Conservation (phyloP, 1,140 invertebrate genomes). For the Chrysopa pallens region DNA sequence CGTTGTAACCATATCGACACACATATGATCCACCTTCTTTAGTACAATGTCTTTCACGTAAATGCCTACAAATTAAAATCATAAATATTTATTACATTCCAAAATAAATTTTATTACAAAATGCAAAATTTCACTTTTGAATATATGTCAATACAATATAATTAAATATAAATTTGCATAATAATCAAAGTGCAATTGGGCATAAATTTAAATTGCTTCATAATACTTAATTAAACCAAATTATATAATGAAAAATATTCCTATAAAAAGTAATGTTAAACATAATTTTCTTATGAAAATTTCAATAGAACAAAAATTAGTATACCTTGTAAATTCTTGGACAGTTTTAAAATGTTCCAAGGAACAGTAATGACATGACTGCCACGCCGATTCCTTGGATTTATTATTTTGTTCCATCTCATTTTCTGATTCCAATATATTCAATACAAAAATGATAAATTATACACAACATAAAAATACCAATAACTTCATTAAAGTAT, state of each 20-base stretch:
- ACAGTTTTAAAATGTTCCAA: background rate
- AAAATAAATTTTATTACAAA: no score
- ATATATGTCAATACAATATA: no score
- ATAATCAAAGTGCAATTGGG: no score
- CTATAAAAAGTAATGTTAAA: background rate
- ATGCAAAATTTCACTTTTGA: no score
- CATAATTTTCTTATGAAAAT: background rate
- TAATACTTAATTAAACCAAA: no score
- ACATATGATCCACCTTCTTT: constrained; percentile 77
- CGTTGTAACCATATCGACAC: constrained; percentile 78
- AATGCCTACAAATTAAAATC: constrained; percentile 37
- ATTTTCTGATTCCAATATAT: background rate
- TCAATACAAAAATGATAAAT: background rate
- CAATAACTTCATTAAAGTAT: no score
- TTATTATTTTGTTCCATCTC: background rate
- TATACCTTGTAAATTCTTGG: background rate
- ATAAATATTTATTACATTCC: no score
- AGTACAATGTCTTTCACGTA: constrained; percentile 64
- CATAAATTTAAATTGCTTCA: no score
- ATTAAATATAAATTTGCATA: no score
- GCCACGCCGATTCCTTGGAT: background rate
- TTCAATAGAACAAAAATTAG: background rate
- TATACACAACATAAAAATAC: background rate
- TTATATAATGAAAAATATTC: background rate
- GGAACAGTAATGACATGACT: background rate